Evolutionary conservation across 2,113 vertebrate genomes (phyloP), one percentile per base, ranked within the genome.

Genomic region (Montifringilla adamsi): DNA sequence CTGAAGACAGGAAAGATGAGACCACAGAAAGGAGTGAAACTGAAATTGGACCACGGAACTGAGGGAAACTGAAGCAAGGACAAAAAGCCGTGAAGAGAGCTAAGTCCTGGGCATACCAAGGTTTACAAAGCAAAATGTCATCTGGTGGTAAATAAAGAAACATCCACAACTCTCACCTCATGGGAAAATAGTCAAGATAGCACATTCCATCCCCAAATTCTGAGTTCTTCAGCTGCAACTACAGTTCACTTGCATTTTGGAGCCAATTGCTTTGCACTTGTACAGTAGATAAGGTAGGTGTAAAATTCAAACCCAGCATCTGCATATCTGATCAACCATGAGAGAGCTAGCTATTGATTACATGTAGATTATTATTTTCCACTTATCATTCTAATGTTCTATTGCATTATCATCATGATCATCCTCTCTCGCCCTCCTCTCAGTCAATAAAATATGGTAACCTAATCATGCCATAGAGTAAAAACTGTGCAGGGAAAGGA

Each of bases 21-120:
- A 47, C 3, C 46, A 39, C 15, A 43, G 41, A 73, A 89, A 33
- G 1, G 3, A 50, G 41, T 3, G 30, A n/a, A n/a, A 82, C 15
- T 49, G 23, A 63, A 39, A n/a, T 2, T 5, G 20, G 80, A 43
- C 35, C 35, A 28, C 0, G 1, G 28, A 47, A 41, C 0, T 11
- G 46, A 43, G 31, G 7, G 23, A 52, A 78, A 43, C 2, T 8
- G 16, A 73, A 84, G 15, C 33, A 49, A 74, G 30, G 47, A n/a
- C 30, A 58, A 59, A 18, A 58, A 62, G 22, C 3, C 0, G 3
- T 4, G 6, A 72, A 47, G 3, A 4, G 26, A 81, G 19, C 13
- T 28, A 1, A 46, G 15, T 11, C 31, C 23, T 21, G 30, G 55
- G n/a, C 26, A n/a, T 6, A 18, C 10, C 13, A 35, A 56, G 12